Conservation (phyloP, 2,797 vertebrate species). For the Chelon labrosus region DNA sequence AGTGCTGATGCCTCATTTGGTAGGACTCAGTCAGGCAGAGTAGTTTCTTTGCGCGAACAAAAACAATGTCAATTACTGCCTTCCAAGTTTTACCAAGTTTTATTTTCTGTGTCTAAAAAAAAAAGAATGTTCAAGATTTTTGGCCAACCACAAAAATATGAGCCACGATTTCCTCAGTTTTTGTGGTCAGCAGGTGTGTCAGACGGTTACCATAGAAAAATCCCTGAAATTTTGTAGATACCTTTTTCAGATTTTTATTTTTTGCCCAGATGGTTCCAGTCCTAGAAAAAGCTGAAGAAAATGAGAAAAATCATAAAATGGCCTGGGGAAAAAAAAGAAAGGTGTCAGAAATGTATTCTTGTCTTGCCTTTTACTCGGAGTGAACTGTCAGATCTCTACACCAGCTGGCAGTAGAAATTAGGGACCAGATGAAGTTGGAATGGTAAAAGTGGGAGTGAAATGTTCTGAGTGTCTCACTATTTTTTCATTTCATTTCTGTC, state of each 20-base stretch:
- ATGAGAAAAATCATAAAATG: background rate
- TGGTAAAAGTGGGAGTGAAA: background rate
- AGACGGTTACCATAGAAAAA: conserved; percentile 25
- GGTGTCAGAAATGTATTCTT: background rate
- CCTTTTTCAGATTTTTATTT: background rate
- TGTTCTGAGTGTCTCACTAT: background rate
- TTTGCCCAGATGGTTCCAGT: background rate
- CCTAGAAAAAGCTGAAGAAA: background rate
- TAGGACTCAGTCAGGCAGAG: background rate
- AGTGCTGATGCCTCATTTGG: background rate
- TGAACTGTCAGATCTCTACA: background rate
- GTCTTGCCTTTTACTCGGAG: background rate
- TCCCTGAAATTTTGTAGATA: no score
- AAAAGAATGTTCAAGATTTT: background rate
- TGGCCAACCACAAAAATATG: background rate
- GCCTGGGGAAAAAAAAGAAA: background rate
- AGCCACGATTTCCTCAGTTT: background rate
- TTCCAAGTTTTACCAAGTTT: background rate
- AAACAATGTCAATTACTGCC: background rate
- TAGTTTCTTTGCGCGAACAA: background rate
- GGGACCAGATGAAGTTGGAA: background rate
- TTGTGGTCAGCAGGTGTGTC: conserved; percentile 15
- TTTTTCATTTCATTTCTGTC: background rate
- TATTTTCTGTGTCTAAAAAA: background rate
- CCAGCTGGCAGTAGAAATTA: background rate